Percentiles rank a stretch among this genome's conserved stretches.
Evolutionary conservation across 2,113 vertebrate species (phyloP).

Genomic region (Corythornis cristatus): DNA sequence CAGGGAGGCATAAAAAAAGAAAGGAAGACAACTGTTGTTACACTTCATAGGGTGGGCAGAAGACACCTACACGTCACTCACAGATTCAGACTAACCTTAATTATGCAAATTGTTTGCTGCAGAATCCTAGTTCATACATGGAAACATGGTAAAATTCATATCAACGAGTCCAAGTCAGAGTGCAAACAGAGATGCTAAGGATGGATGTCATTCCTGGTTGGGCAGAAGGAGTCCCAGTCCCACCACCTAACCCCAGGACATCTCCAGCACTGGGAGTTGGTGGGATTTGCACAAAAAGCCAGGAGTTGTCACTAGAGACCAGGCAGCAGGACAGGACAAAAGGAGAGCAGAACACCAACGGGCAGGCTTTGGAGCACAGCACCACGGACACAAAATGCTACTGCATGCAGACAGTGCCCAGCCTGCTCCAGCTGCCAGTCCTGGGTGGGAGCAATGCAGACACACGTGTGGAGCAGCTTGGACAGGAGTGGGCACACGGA

Average conservation of each 20-base stretch:
- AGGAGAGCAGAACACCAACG: neutral
- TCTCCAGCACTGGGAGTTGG: neutral
- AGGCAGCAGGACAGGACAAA: neutral
- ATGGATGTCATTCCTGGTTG: neutral
- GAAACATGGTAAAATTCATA: neutral
- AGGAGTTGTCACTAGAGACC: neutral
- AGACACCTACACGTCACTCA: neutral
- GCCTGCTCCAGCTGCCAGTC: too few relatives aligned
- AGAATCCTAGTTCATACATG: neutral
- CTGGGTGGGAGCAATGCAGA: neutral
- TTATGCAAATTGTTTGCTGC: neutral
- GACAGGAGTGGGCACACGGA: constrained; percentile 30
- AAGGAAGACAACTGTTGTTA: neutral
- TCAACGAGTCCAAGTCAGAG: neutral
- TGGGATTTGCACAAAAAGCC: neutral
- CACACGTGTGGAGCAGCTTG: neutral
- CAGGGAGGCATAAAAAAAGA: neutral
- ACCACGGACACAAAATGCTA: constrained; percentile 66
- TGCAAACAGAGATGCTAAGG: neutral
- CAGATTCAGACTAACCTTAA: neutral
- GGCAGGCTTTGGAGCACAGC: constrained; percentile 59
- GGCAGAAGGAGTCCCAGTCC: neutral
- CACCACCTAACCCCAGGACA: neutral
- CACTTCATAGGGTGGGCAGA: neutral
- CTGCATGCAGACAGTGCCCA: constrained; percentile 79